Base-by-base conservation (phyloP, 2,113 vertebrate species). In the Hippocampus abdominalis region DNA sequence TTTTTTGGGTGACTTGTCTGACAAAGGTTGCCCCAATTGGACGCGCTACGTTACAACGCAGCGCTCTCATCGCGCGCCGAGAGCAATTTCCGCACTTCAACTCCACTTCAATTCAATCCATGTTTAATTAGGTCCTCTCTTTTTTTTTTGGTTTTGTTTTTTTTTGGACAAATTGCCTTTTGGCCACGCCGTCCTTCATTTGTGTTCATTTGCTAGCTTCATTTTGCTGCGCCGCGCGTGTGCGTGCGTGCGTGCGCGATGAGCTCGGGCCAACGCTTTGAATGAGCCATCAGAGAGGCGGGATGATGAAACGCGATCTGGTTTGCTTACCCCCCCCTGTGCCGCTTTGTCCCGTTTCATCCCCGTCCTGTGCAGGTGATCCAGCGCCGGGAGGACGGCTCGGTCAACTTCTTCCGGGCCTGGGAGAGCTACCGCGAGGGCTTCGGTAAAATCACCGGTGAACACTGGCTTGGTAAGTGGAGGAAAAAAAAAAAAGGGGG, bases 401-500 rank as follows among this genome's bases (percentile, higher is more conserved):
- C 95, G 0, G 95, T 98, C 72, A 98, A 95, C 89, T 99, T 98
- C 68, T 98, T 98, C 89, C 91, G 94, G 0, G 95, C 94, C 57
- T 99, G 97, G 97, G 95, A 96, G 72, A 95, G 96, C 0, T 98
- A 98, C 73, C 87, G 93, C 12, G 95, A 98, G 0, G 97, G 97
- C 84, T 98, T 98, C 1, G 97, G 97, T 76, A 98, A 94, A 90
- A 95, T 99, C 81, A 98, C 95, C 0, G 96, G 95, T 15, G 97
- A 99, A 90, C 96, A 99, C 90, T 99, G 96, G 96, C 85, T 99
- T 40, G 97, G 97, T 98, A 90, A 69, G 94, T 81, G 62, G 25
- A 36, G 5, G n/a, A n/a, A n/a, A n/a, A n/a, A n/a, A n/a, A n/a
- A n/a, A n/a, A 36, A 29, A 29, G 29, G 29, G 27, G 27, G 1